Evolutionary conservation across 2,797 vertebrate genomes (phyloP).

Genomic region (Threskiornis aethiopicus): DNA sequence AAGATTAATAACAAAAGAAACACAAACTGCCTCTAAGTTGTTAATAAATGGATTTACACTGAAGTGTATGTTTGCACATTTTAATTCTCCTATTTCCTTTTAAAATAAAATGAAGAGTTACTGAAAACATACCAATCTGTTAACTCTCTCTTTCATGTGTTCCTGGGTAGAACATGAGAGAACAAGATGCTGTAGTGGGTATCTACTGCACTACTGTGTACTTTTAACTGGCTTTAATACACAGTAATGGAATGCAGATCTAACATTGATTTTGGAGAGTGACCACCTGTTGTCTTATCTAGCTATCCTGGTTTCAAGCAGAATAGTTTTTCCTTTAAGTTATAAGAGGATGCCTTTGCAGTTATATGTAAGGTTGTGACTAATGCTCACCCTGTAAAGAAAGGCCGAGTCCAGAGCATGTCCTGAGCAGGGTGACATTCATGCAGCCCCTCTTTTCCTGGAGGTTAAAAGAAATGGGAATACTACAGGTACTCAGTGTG

Average conservation of each 20-base stretch:
- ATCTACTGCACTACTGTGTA: background rate
- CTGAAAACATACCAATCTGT: background rate
- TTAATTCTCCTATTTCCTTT: background rate
- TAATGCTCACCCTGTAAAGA: background rate
- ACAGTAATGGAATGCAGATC: too few relatives aligned
- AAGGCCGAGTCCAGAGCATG: background rate
- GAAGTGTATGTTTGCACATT: background rate
- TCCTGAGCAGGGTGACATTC: background rate
- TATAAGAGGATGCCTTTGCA: background rate
- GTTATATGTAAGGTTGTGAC: background rate
- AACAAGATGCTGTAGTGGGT: background rate
- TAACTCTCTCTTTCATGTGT: background rate
- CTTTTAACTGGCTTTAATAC: background rate
- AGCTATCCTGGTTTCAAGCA: background rate
- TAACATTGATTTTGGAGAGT: background rate
- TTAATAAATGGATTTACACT: background rate
- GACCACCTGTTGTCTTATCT: background rate
- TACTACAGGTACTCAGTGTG: background rate
- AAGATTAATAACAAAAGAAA: background rate
- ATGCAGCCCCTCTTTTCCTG: background rate
- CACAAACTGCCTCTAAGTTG: background rate
- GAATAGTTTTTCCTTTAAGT: background rate
- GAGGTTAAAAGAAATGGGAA: background rate
- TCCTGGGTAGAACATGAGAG: background rate
- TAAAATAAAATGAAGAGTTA: background rate